Percentiles rank a stretch among this genome's conserved stretches.
phyloP scores from a whole-genome alignment of 2,797 vertebrate genomes.

The Neopelma chrysocephalum region DNA sequence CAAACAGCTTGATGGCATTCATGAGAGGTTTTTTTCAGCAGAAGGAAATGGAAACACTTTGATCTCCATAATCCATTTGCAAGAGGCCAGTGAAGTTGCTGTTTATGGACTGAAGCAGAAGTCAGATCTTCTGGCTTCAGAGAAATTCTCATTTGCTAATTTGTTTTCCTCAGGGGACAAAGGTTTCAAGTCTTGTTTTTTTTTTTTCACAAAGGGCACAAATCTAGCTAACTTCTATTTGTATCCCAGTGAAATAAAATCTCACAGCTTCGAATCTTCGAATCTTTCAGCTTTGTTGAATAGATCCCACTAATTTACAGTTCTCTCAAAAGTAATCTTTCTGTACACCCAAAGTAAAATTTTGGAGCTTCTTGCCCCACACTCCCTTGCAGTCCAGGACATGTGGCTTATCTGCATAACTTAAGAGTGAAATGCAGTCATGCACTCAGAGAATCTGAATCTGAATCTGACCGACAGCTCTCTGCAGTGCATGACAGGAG shows the following conservation, averaged over 20 bases:
- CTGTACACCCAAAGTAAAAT: not conserved
- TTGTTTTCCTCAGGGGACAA: not conserved
- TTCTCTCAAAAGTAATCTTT: not conserved
- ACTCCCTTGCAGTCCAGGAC: not conserved
- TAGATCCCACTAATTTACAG: not conserved
- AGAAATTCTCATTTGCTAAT: not conserved
- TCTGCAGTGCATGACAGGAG: not conserved
- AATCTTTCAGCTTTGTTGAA: not conserved
- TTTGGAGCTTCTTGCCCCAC: not conserved
- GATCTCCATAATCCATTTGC: not conserved
- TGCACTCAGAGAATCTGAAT: not conserved
- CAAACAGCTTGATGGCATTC: not conserved
- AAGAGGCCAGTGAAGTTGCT: not conserved
- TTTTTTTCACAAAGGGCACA: not conserved
- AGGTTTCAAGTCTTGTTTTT: not conserved
- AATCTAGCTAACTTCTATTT: not conserved
- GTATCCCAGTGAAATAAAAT: not conserved
- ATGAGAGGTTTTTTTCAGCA: not conserved
- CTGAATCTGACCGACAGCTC: not conserved
- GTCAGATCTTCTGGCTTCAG: not conserved
- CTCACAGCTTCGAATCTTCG: too few relatives aligned
- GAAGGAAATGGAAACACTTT: not conserved
- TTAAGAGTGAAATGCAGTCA: not conserved
- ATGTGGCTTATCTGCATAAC: not conserved
- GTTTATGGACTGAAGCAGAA: not conserved